Conservation (phyloP, 64 coral and sea anemone genomes). For the Anthopleura sola region DNA sequence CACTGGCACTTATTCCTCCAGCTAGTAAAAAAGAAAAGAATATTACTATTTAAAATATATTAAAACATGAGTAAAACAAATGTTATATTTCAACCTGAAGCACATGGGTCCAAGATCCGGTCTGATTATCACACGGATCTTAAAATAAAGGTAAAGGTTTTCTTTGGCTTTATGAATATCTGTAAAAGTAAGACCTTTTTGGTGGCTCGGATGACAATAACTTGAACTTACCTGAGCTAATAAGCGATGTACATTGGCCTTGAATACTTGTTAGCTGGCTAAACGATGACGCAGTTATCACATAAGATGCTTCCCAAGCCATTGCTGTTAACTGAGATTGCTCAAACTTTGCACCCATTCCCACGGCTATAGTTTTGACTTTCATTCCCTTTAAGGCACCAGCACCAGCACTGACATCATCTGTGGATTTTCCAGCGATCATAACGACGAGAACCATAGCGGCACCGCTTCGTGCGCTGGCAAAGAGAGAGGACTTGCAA, state of each 20-base stretch:
- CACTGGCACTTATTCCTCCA: conserved; percentile 27
- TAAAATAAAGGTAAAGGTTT: too few species aligned
- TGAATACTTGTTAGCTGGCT: background rate
- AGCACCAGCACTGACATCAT: conserved; percentile 21
- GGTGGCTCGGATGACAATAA: too few species aligned
- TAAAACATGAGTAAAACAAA: background rate
- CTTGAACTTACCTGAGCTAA: conserved; percentile 28
- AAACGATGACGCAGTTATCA: conserved; percentile 14
- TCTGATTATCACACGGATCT: too few species aligned
- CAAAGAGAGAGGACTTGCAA: conserved; percentile 10
- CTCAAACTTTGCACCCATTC: conserved; percentile 29
- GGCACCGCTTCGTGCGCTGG: conserved; percentile 1
- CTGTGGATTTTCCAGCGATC: conserved; percentile 36
- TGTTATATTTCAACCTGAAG: background rate
- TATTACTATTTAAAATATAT: background rate
- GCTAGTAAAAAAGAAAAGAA: background rate
- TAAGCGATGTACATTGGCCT: background rate
- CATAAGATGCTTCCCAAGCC: conserved; percentile 10
- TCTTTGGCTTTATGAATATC: too few species aligned
- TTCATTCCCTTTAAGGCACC: background rate
- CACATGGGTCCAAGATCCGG: too few species aligned
- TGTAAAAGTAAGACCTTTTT: too few species aligned
- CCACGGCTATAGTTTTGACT: conserved; percentile 29
- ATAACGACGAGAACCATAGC: conserved; percentile 30
- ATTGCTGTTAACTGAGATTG: conserved; percentile 22